Percentiles rank a stretch among this genome's conserved stretches.
These are phyloP conservation scores for Stenurella melanura DNA, from an alignment of 2,888 invertebrate genomes.

Conservation along the genomic window DNA sequence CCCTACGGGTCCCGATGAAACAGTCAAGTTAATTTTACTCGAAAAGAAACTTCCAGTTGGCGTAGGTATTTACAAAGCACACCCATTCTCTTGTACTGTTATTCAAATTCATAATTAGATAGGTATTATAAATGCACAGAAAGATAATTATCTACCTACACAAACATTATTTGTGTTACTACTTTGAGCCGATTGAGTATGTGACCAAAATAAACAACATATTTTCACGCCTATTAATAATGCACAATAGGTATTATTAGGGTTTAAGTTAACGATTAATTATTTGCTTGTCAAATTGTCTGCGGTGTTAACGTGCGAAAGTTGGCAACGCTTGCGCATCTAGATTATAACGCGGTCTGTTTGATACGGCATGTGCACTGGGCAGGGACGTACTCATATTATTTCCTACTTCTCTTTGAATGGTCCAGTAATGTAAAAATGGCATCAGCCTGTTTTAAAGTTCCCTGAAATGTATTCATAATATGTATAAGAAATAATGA, in stretches of 20 bases:
- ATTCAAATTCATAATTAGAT: neutral
- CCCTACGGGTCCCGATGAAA: too few relatives aligned
- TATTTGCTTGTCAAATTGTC: neutral
- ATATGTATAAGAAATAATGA: too few relatives aligned
- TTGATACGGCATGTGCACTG: neutral
- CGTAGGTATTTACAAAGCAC: neutral
- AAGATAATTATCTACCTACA: neutral
- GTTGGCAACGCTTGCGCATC: neutral
- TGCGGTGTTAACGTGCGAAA: neutral
- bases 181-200: neutral
- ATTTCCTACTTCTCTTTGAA: neutral
- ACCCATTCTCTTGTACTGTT: neutral
- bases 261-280: neutral
- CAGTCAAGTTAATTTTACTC: neutral
- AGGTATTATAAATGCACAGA: neutral
- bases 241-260: neutral
- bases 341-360: neutral
- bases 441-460: too few relatives aligned
- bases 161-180: neutral
- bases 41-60: neutral
- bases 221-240: neutral
- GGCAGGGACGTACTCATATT: neutral
- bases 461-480: too few relatives aligned
- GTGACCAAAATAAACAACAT: neutral
- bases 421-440: too few relatives aligned